Evolutionary conservation across 2,797 vertebrate species (phyloP), one percentile per base, ranked within the genome.

Genomic region (Hoplostethus mediterraneus): DNA sequence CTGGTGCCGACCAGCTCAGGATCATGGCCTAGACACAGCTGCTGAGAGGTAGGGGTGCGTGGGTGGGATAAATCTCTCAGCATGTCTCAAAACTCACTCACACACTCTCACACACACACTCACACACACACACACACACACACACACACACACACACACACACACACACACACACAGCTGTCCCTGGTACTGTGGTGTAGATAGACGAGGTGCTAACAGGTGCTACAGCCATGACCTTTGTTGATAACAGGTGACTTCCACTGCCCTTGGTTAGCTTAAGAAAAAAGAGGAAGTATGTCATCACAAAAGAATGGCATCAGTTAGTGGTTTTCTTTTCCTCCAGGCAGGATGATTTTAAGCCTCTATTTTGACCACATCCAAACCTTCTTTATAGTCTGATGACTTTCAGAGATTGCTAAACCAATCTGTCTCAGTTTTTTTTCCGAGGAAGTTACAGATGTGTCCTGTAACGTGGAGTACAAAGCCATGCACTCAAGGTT

Each of bases 171-270:
- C 85, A 90, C 91, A 90, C 90, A 94, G 93, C 93, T 94, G 93
- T 91, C 90, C 83, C 86, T 86, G 87, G 92, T 91, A 87, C 86
- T 84, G 91, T 80, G 88, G 88, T 90, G 92, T 90, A 83, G 91
- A 92, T 85, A 90, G 93, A 93, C 87, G 87, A 93, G 87, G 92
- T 90, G 93, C 91, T 91, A 94, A 94, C 93, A 94, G 93, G 94
- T 95, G 93, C 89, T 82, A 47, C 79, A 84, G 87, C 83, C 84
- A 64, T 90, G 92, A 93, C 92, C 89, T 92, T 92, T 86, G 74
- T 82, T 83, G 83, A 90, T 87, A 92, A 89, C 93, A 94, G 93
- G 93, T 94, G 93, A 93, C 87, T 89, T 92, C 93, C 88, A 87
- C 79, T 88, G 91, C 88, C 90, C 88, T 91, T 86, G 89, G 72